Percentiles rank a stretch among this genome's conserved stretches.
Evolutionary conservation across 2,113 vertebrate species (phyloP).

Genomic region (Andinoacara biseriatus): DNA sequence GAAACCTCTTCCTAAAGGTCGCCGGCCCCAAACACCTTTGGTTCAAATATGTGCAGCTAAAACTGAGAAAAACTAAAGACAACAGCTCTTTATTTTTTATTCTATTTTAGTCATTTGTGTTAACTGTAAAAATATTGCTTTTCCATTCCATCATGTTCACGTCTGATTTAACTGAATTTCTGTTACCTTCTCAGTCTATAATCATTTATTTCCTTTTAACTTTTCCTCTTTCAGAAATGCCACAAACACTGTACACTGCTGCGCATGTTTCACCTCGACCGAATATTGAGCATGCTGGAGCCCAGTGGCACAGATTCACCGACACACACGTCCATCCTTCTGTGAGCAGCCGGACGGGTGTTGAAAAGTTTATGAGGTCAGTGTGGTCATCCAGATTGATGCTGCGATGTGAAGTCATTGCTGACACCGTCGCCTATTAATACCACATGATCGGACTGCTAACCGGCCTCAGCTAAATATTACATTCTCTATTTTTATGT

Average conservation of each 20-base stretch:
- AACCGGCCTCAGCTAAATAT: constrained; percentile 41
- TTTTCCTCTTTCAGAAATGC: not conserved
- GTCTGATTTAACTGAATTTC: not conserved
- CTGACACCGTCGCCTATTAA: constrained; percentile 64
- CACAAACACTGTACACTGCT: not conserved
- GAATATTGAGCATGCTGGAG: not conserved
- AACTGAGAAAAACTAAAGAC: not conserved
- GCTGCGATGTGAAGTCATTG: constrained; percentile 44
- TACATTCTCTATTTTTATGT: constrained; percentile 52
- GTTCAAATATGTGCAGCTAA: no score
- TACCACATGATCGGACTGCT: constrained; percentile 51
- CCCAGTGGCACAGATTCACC: not conserved
- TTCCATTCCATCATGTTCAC: not conserved
- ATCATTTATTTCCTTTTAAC: not conserved
- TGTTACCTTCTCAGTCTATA: no score
- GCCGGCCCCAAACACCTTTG: not conserved
- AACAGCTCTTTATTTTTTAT: not conserved
- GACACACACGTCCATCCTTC: not conserved
- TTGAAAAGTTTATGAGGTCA: constrained; percentile 63
- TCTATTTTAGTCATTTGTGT: fast-evolving
- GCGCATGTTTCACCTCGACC: not conserved
- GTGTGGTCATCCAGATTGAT: constrained; percentile 42
- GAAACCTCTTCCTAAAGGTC: not conserved
- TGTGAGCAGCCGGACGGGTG: constrained; percentile 33
- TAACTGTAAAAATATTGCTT: not conserved